phyloP scores from a whole-genome alignment of 2,113 vertebrate genomes.

The Vidua macroura region DNA sequence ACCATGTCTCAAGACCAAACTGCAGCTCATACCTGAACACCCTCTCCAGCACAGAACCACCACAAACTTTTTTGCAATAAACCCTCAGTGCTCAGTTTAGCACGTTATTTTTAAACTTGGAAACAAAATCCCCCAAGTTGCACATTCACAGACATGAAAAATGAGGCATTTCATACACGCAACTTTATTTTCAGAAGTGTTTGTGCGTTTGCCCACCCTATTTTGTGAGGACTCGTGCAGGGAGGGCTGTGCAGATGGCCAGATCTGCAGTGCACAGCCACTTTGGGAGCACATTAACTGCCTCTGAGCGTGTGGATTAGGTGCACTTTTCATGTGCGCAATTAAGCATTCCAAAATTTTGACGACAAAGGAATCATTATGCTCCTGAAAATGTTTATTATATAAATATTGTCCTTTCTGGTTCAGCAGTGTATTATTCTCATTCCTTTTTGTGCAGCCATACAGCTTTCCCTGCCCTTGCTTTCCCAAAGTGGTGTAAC shows the following conservation, averaged over 20 bases:
- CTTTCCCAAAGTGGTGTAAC: constrained; percentile 45
- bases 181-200: not conserved
- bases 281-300: not conserved
- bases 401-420: constrained; percentile 55
- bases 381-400: not conserved
- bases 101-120: not conserved
- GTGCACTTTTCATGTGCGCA: not conserved
- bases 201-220: not conserved
- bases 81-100: not conserved
- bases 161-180: not conserved
- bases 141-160: not conserved
- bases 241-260: not conserved
- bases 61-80: not conserved
- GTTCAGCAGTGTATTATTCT: constrained; percentile 9
- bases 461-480: constrained; percentile 15
- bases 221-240: not conserved
- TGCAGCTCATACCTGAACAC: not conserved
- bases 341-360: not conserved
- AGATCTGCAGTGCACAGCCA: not conserved
- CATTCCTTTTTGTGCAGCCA: not conserved
- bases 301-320: not conserved
- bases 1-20: not conserved
- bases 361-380: not conserved
- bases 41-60: too few relatives aligned
- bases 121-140: not conserved